A percentile compares a stretch with the other conserved stretches of the same genome.
phyloP scores from a whole-genome alignment of 2,113 vertebrate species.

The Microcebus tavaratra region DNA sequence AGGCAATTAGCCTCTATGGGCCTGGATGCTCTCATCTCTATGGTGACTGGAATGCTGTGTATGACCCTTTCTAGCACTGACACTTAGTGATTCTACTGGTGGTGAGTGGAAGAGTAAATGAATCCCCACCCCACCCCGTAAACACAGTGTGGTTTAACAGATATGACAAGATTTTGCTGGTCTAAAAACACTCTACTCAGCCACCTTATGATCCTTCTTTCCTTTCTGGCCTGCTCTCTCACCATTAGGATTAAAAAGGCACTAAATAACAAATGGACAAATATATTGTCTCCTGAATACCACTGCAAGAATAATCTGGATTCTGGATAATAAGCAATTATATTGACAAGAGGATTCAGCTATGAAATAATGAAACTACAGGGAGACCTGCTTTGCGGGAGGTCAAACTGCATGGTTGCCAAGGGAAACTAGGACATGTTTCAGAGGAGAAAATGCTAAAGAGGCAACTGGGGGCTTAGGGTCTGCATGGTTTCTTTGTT shows the following conservation, averaged over 20 bases:
- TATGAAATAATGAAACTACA: neutral
- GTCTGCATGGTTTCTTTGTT: conserved; percentile 2
- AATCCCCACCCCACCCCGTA: rapidly evolving
- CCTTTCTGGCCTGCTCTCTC: neutral
- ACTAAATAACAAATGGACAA: neutral
- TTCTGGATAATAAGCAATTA: neutral
- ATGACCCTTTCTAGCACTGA: neutral
- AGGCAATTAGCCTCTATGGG: neutral
- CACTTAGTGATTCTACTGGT: neutral
- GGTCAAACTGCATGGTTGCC: neutral
- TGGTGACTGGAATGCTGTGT: neutral
- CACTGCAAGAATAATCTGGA: neutral
- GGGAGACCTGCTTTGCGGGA: neutral
- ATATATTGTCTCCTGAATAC: neutral
- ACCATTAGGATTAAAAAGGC: neutral
- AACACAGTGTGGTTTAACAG: neutral
- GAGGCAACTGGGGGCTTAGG: neutral
- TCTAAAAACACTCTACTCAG: neutral
- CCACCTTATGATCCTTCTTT: neutral
- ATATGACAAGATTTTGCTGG: neutral
- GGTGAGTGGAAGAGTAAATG: neutral
- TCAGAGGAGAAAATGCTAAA: neutral
- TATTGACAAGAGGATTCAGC: neutral
- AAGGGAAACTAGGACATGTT: conserved; percentile 10
- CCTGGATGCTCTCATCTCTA: neutral